phyloP scores from a whole-genome alignment of 1,140 invertebrate genomes.

The Drosophila busckii region DNA sequence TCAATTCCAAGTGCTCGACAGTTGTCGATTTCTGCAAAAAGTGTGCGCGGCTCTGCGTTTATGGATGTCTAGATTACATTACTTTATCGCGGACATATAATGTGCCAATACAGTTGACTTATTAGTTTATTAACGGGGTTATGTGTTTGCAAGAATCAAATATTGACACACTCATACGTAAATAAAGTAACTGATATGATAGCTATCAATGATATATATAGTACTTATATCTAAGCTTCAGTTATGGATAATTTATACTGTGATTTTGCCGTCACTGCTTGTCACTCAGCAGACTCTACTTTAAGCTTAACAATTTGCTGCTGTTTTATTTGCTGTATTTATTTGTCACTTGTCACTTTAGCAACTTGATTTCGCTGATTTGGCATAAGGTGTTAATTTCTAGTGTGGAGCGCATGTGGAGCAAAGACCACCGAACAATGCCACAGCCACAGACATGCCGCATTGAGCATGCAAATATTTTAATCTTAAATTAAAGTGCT shows the following conservation, averaged over 20 bases:
- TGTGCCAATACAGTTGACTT: no score
- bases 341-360: background rate
- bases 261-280: no score
- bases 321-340: background rate
- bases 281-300: no score
- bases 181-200: slow-evolving; percentile 1
- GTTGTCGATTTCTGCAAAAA: no score
- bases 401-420: slow-evolving; percentile 10
- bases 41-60: no score
- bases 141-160: slow-evolving; percentile 10
- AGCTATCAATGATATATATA: background rate
- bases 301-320: no score
- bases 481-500: slow-evolving; percentile 47
- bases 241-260: no score
- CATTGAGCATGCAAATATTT: slow-evolving; percentile 58
- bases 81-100: background rate
- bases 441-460: slow-evolving; percentile 2
- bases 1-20: no score
- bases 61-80: no score
- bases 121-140: background rate
- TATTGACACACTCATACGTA: background rate
- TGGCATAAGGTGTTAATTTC: slow-evolving; percentile 13
- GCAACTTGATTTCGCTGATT: background rate
- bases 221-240: no score
- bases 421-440: slow-evolving; percentile 22